Percentiles rank a stretch among this genome's conserved stretches.
These are phyloP conservation scores for Plemyria rubiginata DNA, from an alignment of 2,888 invertebrate genomes.

Conservation along the genomic window DNA sequence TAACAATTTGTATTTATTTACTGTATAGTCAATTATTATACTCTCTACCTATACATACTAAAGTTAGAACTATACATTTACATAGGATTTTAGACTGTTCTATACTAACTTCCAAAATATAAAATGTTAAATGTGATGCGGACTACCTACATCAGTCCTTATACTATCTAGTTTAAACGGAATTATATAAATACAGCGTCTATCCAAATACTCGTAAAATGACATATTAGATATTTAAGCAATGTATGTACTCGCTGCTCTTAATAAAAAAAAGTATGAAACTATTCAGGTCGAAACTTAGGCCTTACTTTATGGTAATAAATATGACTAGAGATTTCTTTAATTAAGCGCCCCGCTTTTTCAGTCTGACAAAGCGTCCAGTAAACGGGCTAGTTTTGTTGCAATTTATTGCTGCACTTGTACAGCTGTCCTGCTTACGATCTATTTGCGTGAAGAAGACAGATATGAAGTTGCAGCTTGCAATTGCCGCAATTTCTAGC, in stretches of 20 bases:
- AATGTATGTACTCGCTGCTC: not conserved
- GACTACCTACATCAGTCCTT: not conserved
- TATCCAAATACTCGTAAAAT: no score
- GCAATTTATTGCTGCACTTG: no score
- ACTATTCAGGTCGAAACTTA: not conserved
- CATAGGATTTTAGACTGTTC: slow-evolving; percentile 35
- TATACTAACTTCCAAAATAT: slow-evolving; percentile 33
- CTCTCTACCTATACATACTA: slow-evolving; percentile 15
- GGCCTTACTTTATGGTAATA: not conserved
- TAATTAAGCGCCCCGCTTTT: not conserved
- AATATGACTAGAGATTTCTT: no score
- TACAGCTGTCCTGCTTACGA: no score
- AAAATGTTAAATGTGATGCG: slow-evolving; percentile 14
- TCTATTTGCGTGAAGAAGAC: no score
- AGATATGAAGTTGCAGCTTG: no score
- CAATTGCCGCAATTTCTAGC: no score
- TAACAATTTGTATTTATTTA: slow-evolving; percentile 34
- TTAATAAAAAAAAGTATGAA: not conserved
- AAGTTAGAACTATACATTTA: slow-evolving; percentile 15
- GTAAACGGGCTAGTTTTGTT: no score
- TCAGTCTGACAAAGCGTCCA: not conserved
- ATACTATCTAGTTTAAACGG: not conserved
- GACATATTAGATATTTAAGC: no score
- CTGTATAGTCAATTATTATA: slow-evolving; percentile 45
- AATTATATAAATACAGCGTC: not conserved